A percentile compares a stretch with the other conserved stretches of the same genome.
Evolutionary conservation across 2,797 vertebrate species (phyloP).

Genomic region (Graptemys geographica): DNA sequence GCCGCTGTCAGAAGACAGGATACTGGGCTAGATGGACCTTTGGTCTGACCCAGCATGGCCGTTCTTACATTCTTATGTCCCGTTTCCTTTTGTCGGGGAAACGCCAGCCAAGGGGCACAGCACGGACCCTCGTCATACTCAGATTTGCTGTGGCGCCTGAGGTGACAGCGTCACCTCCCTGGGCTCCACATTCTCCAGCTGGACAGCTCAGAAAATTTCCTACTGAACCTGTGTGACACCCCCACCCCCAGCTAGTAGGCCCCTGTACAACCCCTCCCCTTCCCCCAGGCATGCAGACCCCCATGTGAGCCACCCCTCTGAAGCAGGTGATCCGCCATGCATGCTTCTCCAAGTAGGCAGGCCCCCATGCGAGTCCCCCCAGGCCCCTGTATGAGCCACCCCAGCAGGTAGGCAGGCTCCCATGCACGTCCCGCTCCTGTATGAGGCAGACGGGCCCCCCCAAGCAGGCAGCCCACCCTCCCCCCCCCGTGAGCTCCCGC

Average conservation of each 20-base stretch:
- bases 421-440: background rate
- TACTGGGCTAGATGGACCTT: too few species aligned
- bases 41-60: too few species aligned
- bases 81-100: too few species aligned
- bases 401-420: too few species aligned
- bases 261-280: background rate
- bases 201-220: background rate
- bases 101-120: too few species aligned
- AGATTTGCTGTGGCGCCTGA: background rate
- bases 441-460: background rate
- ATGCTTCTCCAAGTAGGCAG: too few species aligned
- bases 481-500: fast-evolving
- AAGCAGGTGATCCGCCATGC: too few species aligned
- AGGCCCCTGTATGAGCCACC: too few species aligned
- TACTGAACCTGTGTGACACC: background rate
- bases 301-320: background rate
- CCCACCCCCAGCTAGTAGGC: too few species aligned
- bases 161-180: background rate
- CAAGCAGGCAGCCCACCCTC: fast-evolving
- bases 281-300: fast-evolving
- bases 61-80: too few species aligned
- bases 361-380: background rate
- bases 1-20: too few species aligned
- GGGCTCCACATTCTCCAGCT: background rate
- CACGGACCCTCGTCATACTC: background rate